Base-by-base conservation (phyloP, 2,113 vertebrate genomes). In the Sceloporus tristichus region DNA sequence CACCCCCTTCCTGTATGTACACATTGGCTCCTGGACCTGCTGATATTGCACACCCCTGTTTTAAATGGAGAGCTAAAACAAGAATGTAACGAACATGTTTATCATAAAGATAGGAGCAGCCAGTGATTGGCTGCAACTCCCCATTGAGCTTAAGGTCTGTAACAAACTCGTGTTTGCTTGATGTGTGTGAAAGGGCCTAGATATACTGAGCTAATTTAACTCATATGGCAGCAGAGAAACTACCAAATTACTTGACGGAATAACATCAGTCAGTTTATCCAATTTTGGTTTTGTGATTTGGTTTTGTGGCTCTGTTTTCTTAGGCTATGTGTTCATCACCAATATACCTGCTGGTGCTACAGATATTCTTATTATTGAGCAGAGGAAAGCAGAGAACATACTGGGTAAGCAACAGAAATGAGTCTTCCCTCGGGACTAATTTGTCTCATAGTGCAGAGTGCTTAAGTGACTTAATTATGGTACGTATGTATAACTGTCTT, bases 331-430 rank as follows among this genome's bases (percentile, higher is more conserved):
- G 48, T 98, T 98, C 78, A 96, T 98, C 94, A 98, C 97, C 87
- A 98, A 97, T 92, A 98, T 98, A 91, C 98, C 98, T 48, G 92
- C 95, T 1, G 97, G 97, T 90, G 97, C 98, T 80, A 98, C 87
- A 0, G 98, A 98, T 92, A 98, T 98, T 93, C 98, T 98, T 91
- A 98, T 98, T 91, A 97, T 98, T 48, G 98, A 98, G 93, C 96
- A 97, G 91, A 97, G 97, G 84, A 98, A 97, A 94, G 98, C 98
- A 11, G 98, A 98, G 88, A 98, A 98, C 94, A 97, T 98, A 92
- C 94, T 98, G 77, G 98, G 98, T 98, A 95, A 97, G 94, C 89
- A 56, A 71, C 29, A 25, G 71, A 76, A 8, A 54, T 0, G 0
- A n/a, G 3, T 1, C n/a, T 10, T 40, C 7, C 19, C 11, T 14